phyloP scores from a whole-genome alignment of 2,113 vertebrate species.

The Alexandromys fortis region DNA sequence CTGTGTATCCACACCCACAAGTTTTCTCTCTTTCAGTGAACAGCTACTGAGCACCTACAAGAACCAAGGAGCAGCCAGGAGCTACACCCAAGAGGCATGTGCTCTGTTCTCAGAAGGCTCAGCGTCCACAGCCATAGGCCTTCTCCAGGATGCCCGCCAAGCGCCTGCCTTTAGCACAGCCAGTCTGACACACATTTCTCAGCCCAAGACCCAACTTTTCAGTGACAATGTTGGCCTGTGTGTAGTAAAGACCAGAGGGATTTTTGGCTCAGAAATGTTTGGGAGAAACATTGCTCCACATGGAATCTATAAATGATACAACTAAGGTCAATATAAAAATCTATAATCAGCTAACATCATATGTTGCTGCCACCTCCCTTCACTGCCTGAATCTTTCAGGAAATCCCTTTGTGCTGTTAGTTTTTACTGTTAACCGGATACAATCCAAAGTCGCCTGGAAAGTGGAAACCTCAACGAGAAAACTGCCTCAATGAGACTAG shows the following conservation, averaged over 20 bases:
- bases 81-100: background rate
- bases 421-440: background rate
- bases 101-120: background rate
- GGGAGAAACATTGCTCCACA: background rate
- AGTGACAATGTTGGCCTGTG: background rate
- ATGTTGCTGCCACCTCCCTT: background rate
- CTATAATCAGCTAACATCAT: background rate
- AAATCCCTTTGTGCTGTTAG: conserved; percentile 22
- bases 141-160: background rate
- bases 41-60: background rate
- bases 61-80: background rate
- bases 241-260: background rate
- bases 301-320: background rate
- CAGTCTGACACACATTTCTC: background rate
- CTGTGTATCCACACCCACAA: background rate
- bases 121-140: background rate
- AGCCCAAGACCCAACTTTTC: background rate
- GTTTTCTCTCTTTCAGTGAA: background rate
- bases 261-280: conserved; percentile 11
- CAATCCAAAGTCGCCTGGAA: background rate
- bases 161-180: background rate
- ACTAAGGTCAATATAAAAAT: background rate
- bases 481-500: background rate
- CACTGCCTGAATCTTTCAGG: conserved; percentile 2
- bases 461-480: background rate